Conservation (phyloP, 1,140 invertebrate species). For the Drosophila orena region DNA sequence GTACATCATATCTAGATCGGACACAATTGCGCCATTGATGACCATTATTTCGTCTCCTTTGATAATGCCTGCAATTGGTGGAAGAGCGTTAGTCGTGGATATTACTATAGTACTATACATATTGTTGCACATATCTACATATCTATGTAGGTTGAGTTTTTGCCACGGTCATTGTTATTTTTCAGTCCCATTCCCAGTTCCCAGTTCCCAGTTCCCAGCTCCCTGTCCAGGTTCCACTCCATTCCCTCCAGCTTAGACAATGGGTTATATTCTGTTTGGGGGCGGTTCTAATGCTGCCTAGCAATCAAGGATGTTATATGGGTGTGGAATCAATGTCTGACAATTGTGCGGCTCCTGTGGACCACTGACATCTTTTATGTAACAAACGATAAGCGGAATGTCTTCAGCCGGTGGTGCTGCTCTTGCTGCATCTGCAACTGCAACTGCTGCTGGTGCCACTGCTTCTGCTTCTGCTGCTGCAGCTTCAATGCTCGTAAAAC, state of each 20-base stretch:
- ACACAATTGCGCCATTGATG: conserved; percentile 98
- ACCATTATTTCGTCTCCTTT: conserved; percentile 99
- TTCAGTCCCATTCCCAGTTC: conserved; percentile 7
- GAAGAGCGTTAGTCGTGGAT: conserved; percentile 39
- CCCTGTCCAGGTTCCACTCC: not conserved
- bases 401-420: conserved; percentile 41
- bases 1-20: conserved; percentile 99
- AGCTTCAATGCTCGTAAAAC: conserved; percentile 51
- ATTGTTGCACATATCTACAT: conserved; percentile 19
- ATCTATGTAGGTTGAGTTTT: conserved; percentile 21
- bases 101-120: conserved; percentile 8
- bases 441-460: conserved; percentile 9
- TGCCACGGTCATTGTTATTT: conserved; percentile 37
- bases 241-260: conserved; percentile 21
- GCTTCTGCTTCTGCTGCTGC: conserved; percentile 10
- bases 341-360: conserved; percentile 43
- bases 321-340: conserved; percentile 49
- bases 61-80: conserved; percentile 92
- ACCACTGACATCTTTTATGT: conserved; percentile 62
- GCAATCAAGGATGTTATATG: conserved; percentile 41
- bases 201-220: conserved; percentile 4
- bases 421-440: not conserved
- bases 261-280: conserved; percentile 8
- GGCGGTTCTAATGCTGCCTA: conserved; percentile 28
- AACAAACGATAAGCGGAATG: conserved; percentile 63